A percentile compares a stretch with the other conserved stretches of the same genome.
phyloP scores from a whole-genome alignment of 2,113 vertebrate genomes.

The Centropus bengalensis region DNA sequence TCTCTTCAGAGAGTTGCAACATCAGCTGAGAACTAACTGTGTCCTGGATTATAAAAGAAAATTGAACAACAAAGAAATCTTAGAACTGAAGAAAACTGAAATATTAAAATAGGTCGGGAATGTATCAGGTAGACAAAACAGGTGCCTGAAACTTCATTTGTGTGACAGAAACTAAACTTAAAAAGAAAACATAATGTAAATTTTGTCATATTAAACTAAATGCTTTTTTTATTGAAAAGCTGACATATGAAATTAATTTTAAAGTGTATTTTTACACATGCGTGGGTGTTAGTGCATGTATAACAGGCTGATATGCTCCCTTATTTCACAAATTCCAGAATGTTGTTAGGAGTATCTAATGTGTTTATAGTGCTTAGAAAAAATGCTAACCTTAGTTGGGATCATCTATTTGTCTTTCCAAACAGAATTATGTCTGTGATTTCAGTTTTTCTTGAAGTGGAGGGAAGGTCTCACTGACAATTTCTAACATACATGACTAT shows the following conservation, averaged over 20 bases:
- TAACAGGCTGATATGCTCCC: not conserved
- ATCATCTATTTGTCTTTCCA: not conserved
- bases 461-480: not conserved
- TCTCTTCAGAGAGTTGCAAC: slow-evolving; percentile 47
- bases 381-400: not conserved
- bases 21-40: slow-evolving; percentile 52
- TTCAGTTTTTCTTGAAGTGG: not conserved
- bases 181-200: not conserved
- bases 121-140: not conserved
- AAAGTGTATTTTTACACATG: not conserved
- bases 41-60: slow-evolving; percentile 37
- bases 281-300: not conserved
- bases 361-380: not conserved
- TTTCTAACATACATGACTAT: not conserved
- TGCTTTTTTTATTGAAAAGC: slow-evolving; percentile 18
- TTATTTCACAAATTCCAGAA: not conserved
- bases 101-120: not conserved
- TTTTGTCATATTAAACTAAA: not conserved
- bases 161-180: not conserved
- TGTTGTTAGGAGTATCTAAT: not conserved
- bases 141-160: slow-evolving; percentile 3
- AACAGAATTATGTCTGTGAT: not conserved
- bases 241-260: not conserved
- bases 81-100: not conserved
- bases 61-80: not conserved